phyloP scores from a whole-genome alignment of 1,140 invertebrate genomes.

The Drosophila arizonae region DNA sequence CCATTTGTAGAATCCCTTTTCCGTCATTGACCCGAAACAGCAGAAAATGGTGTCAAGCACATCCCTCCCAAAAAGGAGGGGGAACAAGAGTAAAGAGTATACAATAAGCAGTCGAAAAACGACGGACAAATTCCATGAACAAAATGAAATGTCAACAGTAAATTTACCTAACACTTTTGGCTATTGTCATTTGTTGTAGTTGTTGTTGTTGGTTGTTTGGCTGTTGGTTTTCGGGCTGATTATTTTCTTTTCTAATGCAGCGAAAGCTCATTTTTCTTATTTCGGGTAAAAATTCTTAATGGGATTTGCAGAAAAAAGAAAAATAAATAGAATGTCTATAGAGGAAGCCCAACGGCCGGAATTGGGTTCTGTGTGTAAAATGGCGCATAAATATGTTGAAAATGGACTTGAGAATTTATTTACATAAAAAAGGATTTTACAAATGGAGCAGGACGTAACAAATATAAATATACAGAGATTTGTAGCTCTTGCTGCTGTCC shows the following conservation, averaged over 20 bases:
- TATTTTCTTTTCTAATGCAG: slow-evolving; percentile 76
- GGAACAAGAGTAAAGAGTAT: slow-evolving; percentile 17
- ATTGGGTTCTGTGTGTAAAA: slow-evolving; percentile 56
- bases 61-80: slow-evolving; percentile 19
- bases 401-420: slow-evolving; percentile 80
- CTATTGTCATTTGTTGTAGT: slow-evolving; percentile 37
- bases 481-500: slow-evolving; percentile 5
- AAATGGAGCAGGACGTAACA: slow-evolving; percentile 58
- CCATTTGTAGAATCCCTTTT: slow-evolving; percentile 33
- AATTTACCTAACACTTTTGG: slow-evolving; percentile 73
- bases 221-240: slow-evolving; percentile 60
- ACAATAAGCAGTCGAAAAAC: slow-evolving; percentile 22
- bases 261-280: slow-evolving; percentile 79
- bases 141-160: slow-evolving; percentile 81
- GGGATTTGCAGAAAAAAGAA: slow-evolving; percentile 63
- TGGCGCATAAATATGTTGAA: slow-evolving; percentile 80
- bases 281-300: slow-evolving; percentile 69
- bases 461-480: slow-evolving; percentile 63
- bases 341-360: slow-evolving; percentile 7
- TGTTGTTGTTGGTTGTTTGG: slow-evolving; percentile 29
- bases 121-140: slow-evolving; percentile 73
- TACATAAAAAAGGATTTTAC: slow-evolving; percentile 80
- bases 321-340: slow-evolving; percentile 26
- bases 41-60: slow-evolving; percentile 32
- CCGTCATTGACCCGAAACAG: slow-evolving; percentile 48